Evolutionary conservation across 1,140 invertebrate genomes (phyloP), one percentile per base, ranked within the genome.

Genomic region (Procambarus virginalis): DNA sequence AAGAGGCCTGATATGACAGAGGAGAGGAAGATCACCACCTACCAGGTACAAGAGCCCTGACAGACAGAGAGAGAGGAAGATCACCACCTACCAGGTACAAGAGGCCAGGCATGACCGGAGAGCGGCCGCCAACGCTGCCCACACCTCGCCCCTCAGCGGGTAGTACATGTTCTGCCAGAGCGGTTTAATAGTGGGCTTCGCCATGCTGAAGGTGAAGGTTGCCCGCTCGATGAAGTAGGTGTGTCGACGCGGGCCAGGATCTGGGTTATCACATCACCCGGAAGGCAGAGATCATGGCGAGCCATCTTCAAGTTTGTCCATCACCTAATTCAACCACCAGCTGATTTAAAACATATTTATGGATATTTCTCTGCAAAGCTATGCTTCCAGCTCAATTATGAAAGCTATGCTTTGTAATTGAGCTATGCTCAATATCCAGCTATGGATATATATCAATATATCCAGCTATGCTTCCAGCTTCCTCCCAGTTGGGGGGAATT

Each of bases 161-260:
- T 86, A 60, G 75, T 86, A 86, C 8, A 86, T 14, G 55, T 73
- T 86, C 84, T 86, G 84, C 84, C 84, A 86, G 48, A 49, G 84
- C 20, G 73, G 75, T 20, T 14, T 70, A 5, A 22, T 64, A 34
- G 55, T 58, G 49, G 84, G 84, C 46, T 78, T 86, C n/a, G 51
- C 51, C 84, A 86, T 86, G 34, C 20, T 64, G 84, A 86, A 86
- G 84, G 84, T 78, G 55, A 78, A 86, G 84, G 84, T 77, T 51
- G 84, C 75, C 49, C 75, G 70, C 48, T 86, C 84, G 20, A 86
- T 86, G 55, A 86, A 86, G 75, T 77, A 86, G n/a, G 84, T 77
- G 51, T 77, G 84, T 86, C 84, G 20, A 86, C 73, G 22, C 84
- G 48, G 73, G 49, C 75, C n/a, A 86, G 51, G n/a, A 86, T 34